These are phyloP conservation scores for Pyrrhia umbra DNA, from an alignment of 2,888 invertebrate species.

Conservation along the genomic window DNA sequence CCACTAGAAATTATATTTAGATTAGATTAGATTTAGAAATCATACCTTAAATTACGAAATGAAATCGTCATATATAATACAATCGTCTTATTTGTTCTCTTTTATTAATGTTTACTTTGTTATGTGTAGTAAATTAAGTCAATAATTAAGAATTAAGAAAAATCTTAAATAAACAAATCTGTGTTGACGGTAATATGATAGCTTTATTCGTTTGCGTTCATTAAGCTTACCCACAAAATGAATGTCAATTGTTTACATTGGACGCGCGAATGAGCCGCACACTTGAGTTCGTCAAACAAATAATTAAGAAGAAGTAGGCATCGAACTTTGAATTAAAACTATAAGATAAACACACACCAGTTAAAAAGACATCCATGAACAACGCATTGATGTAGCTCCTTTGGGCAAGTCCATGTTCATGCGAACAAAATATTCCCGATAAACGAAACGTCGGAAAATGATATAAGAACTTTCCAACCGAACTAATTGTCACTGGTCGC, in stretches of 20 bases:
- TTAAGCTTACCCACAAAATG: constrained; percentile 71
- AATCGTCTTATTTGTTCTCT: constrained; percentile 34
- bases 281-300: constrained; percentile 65
- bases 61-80: constrained; percentile 27
- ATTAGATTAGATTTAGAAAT: constrained; percentile 25
- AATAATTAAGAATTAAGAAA: constrained; percentile 47
- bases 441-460: constrained; percentile 68
- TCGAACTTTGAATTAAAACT: constrained; percentile 61
- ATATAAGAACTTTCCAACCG: constrained; percentile 58
- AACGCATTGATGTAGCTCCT: constrained; percentile 89
- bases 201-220: constrained; percentile 65
- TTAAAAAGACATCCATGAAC: constrained; percentile 90
- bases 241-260: constrained; percentile 72
- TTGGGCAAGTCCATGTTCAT: constrained; percentile 89
- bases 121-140: constrained; percentile 35
- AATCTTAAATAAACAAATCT: constrained; percentile 55
- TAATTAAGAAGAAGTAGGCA: constrained; percentile 45
- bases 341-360: constrained; percentile 84
- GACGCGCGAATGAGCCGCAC: constrained; percentile 64
- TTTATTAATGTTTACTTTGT: constrained; percentile 37
- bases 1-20: constrained; percentile 11
- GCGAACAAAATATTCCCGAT: constrained; percentile 78
- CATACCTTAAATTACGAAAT: constrained; percentile 48
- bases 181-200: constrained; percentile 65
- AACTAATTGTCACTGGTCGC: constrained; percentile 75